Base-by-base conservation (phyloP, 2,888 invertebrate species). In the Cerastis leucographa region DNA sequence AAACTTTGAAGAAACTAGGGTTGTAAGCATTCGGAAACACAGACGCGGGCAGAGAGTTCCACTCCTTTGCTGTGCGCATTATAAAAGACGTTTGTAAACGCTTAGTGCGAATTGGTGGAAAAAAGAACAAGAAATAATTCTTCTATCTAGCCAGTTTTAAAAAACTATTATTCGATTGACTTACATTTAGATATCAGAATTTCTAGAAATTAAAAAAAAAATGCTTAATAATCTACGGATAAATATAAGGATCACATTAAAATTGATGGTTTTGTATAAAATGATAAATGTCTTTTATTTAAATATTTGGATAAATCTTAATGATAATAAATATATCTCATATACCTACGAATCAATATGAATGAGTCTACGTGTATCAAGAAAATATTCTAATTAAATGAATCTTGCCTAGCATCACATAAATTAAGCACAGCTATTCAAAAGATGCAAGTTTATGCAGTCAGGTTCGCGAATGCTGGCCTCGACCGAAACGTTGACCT, bases 401-500 rank as follows among this genome's bases (percentile, higher is more conserved):
- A 19, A 12, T n/a, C 9, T 44, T n/a, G 17, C 14, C 5, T 76
- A 25, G 25, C 19, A 7, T 49, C 29, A 42, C 29, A 25, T 64
- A 42, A 35, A 19, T 44, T 56, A 54, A n/a, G 54, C 19, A n/a
- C 6, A 19, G 7, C 19, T 54, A 59, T 70, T 54, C 22, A 44
- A 73, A 44, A 29, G 2, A 56, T 44, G 29, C 9, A 7, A n/a
- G 42, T 2, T 25, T 12, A 77, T 44, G 42, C n/a, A 42, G n/a
- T 51, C 46, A 29, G 4, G 22, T 49, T 35, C 9, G n/a, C 12
- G 46, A 25, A 22, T 12, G 0, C 17, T 42, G 40, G 6, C 61
- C 61, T 76, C n/a, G 42, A 17, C 17, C n/a, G n/a, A 44, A 64
- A 44, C 42, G 0, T 78, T 76, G 54, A 77, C 68, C 51, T 76